These are phyloP conservation scores for Mimumesa dahlbomi DNA, from an alignment of 2,888 invertebrate species.

Conservation along the genomic window DNA sequence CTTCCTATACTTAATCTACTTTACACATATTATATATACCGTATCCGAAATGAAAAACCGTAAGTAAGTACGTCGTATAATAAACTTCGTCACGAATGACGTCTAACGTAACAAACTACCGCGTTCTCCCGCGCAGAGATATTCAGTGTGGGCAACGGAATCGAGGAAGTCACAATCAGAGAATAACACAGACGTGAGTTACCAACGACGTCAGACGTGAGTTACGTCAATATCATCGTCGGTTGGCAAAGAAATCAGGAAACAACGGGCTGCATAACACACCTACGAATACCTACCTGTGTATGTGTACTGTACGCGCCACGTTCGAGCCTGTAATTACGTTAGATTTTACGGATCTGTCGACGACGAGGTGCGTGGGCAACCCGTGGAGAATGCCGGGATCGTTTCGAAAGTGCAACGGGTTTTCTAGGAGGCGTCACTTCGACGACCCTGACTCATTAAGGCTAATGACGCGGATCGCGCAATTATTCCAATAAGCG, in stretches of 20 bases:
- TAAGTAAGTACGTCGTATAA: too few relatives aligned
- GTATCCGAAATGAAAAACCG: not conserved
- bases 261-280: conserved; percentile 29
- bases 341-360: conserved; percentile 53
- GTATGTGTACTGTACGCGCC: too few relatives aligned
- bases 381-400: conserved; percentile 32
- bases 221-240: conserved; percentile 20
- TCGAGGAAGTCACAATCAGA: conserved; percentile 20
- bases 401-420: conserved; percentile 66
- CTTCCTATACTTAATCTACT: too few relatives aligned
- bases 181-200: not conserved
- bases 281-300: conserved; percentile 24
- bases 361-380: conserved; percentile 55
- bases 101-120: not conserved
- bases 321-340: conserved; percentile 44
- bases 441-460: conserved; percentile 68
- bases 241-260: conserved; percentile 25
- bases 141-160: conserved; percentile 11
- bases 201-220: conserved; percentile 1
- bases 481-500: conserved; percentile 71
- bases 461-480: conserved; percentile 73
- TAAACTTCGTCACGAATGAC: too few relatives aligned
- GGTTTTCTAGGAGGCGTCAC: conserved; percentile 52
- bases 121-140: conserved; percentile 1
- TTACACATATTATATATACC: too few relatives aligned